phyloP scores from a whole-genome alignment of 1,140 invertebrate species.

The Diprion similis region DNA sequence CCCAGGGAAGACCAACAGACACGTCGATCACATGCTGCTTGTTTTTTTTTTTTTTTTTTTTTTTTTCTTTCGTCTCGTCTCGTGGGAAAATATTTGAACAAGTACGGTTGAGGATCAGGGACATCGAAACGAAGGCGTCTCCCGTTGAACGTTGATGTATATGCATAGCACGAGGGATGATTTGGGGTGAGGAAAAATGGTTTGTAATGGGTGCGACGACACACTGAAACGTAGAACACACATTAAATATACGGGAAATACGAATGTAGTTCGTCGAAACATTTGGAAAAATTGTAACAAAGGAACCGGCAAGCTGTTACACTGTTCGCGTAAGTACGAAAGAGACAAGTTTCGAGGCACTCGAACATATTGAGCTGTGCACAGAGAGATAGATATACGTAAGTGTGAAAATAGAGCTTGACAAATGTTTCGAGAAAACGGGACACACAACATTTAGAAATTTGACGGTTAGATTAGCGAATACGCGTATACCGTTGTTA shows the following conservation, averaged over 20 bases:
- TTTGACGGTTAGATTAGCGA: neutral
- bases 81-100: neutral
- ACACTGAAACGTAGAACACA: constrained; percentile 50
- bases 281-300: neutral
- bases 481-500: neutral
- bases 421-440: constrained; percentile 5
- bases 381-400: too few species aligned
- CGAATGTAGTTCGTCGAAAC: neutral
- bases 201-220: constrained; percentile 14
- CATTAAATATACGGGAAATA: constrained; percentile 32
- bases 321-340: too few species aligned
- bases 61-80: neutral
- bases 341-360: too few species aligned
- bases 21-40: too few species aligned
- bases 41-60: too few species aligned
- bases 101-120: neutral
- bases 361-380: too few species aligned
- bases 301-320: too few species aligned
- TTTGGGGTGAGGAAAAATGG: neutral
- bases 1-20: too few species aligned
- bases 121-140: neutral
- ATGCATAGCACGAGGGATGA: neutral
- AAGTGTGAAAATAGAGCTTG: neutral
- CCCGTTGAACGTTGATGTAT: neutral
- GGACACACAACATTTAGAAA: constrained; percentile 5